Evolutionary conservation across 2,888 invertebrate genomes (phyloP), one percentile per base, ranked within the genome.

Genomic region (Litoditis marina): DNA sequence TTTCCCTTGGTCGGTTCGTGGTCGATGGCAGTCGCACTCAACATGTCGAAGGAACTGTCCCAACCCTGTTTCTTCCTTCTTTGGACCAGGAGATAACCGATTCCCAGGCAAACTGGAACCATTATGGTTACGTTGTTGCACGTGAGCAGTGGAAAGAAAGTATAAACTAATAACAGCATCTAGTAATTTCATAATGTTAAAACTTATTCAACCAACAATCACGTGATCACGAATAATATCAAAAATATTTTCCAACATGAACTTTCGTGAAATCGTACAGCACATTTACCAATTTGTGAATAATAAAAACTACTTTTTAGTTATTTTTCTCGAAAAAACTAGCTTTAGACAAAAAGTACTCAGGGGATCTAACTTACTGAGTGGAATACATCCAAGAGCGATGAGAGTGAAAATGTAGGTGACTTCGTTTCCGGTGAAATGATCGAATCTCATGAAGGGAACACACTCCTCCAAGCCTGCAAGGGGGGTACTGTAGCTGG

Each of bases 321-420:
- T 58, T 32, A 7, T 34, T 19, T 39, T 39, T 54, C 39, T 19
- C 19, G n/a, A n/a, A n/a, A n/a, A n/a, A n/a, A n/a, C n/a, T n/a
- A n/a, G n/a, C 22, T 2, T 44, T 42, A 5, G 7, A 8, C 19
- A 11, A 27, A 47, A 49, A 4, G 28, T 27, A 63, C 13, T 30
- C 27, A 58, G 39, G 30, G 16, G 22, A 36, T 31, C 27, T 11
- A 25, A 78, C 84, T 83, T 71, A 87, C 87, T 72, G 60, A 96
- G 90, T 6, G 96, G 96, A 13, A 96, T 91, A 78, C 94, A 91
- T 1, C 89, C 91, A 46, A 98, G 87, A 73, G 92, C 90, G 13
- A 94, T 88, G 83, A 94, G 94, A 0, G 90, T 91, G 85, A 94
- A 94, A 80, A 96, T 94, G 86, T 92, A 98, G n/a, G 92, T 91